Evolutionary conservation across 2,797 vertebrate species (phyloP), one percentile per base, ranked within the genome.

Genomic region (Jordanella pulchra): DNA sequence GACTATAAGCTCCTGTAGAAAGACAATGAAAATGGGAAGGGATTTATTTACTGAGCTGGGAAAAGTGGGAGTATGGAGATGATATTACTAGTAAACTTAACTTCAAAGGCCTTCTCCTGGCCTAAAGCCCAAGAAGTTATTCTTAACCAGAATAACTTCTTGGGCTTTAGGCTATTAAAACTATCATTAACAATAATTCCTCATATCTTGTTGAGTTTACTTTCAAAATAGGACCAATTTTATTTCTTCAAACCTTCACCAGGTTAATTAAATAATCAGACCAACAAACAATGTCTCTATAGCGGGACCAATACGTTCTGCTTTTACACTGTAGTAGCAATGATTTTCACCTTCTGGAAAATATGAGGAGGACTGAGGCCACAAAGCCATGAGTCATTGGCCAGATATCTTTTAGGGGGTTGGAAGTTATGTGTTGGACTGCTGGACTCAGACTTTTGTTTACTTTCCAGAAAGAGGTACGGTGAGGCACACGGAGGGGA

Each of bases 331-430:
- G 84, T 79, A 86, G 78, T 72, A 78, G 80, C 85, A 89, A 91
- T 91, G 65, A 93, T 92, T 93, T 93, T 84, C 87, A 90, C 90
- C 89, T 87, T 89, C 87, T 93, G 94, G 93, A 94, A 95, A 94
- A 93, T 88, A 79, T 93, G 92, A 91, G 91, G 84, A 89, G 89
- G 70, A 65, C 73, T 77, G 87, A 83, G 83, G 81, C 82, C 83
- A 77, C 79, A 55, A 84, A 86, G 87, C 80, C 55, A 86, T 95
- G 93, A 94, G 87, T 95, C 94, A 95, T 87, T 89, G 90, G 88
- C 85, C 82, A 93, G 93, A 84, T 91, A 94, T 94, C 94, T 91
- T 70, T 71, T 87, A 89, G 86, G 91, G 90, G 89, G 92, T 81
- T 90, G 91, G 87, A 88, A 86, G 89, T 89, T 85, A 76, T 90